These are phyloP conservation scores for Pseudomyrmex flavicornis DNA, from an alignment of 1,140 invertebrate species.

Conservation along the genomic window DNA sequence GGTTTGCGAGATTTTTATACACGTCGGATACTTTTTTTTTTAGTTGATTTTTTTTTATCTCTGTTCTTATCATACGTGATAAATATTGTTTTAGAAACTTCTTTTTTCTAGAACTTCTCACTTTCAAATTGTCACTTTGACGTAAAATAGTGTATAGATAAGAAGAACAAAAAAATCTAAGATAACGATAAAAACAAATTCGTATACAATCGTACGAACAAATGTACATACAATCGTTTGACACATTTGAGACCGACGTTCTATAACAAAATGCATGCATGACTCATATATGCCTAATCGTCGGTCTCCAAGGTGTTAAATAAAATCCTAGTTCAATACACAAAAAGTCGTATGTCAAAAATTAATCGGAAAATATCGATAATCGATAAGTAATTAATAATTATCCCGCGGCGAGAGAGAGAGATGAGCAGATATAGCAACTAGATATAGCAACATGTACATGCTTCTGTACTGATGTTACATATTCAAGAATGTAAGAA, in stretches of 20 bases:
- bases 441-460: background rate
- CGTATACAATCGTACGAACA: no score
- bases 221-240: no score
- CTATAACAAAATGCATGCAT: no score
- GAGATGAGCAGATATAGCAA: background rate
- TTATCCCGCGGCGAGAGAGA: no score
- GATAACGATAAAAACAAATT: no score
- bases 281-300: no score
- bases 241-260: no score
- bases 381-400: no score
- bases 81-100: background rate
- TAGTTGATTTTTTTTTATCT: background rate
- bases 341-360: background rate
- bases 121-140: no score
- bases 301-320: background rate
- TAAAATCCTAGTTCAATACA: background rate
- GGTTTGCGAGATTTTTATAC: background rate
- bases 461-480: background rate
- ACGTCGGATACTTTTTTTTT: conserved; percentile 18
- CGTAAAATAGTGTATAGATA: no score
- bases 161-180: background rate
- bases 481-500: background rate
- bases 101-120: background rate
- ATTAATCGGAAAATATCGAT: no score
- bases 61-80: background rate